Evolutionary conservation across 2,888 invertebrate genomes (phyloP).

Genomic region (Chloroclysta siterata): DNA sequence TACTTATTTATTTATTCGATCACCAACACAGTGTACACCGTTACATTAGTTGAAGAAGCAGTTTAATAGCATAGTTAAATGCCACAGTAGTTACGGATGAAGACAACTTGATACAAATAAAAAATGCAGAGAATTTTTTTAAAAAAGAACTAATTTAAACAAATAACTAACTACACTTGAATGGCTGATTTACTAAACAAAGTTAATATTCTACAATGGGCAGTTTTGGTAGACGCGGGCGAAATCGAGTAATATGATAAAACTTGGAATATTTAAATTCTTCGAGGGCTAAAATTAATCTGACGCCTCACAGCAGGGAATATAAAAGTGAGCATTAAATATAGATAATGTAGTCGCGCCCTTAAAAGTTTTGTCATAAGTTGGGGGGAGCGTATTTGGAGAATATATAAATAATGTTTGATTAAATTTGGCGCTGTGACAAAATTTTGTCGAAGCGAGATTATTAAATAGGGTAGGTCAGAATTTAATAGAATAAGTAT

Average conservation of each 20-base stretch:
- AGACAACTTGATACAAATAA: too few relatives aligned
- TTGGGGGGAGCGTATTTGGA: conserved; percentile 18
- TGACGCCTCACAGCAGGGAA: conserved; percentile 47
- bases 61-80: too few relatives aligned
- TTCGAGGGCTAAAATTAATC: conserved; percentile 53
- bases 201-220: too few relatives aligned
- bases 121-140: too few relatives aligned
- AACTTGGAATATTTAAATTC: conserved; percentile 21
- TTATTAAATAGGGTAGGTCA: conserved; percentile 7
- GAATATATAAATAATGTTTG: conserved; percentile 22
- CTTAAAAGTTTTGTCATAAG: conserved; percentile 34
- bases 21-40: too few relatives aligned
- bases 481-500: not conserved
- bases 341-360: conserved; percentile 46
- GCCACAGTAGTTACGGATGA: too few relatives aligned
- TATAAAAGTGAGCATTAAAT: conserved; percentile 60
- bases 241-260: conserved; percentile 40
- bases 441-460: conserved; percentile 1
- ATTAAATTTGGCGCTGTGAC: conserved; percentile 18
- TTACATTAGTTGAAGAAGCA: too few relatives aligned
- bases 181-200: too few relatives aligned
- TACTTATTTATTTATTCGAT: too few relatives aligned
- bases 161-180: too few relatives aligned
- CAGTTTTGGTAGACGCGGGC: too few relatives aligned
- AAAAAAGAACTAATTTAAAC: too few relatives aligned